phyloP scores from a whole-genome alignment of 92 coral and sea anemone genomes.

The Bergia puertoricense region DNA sequence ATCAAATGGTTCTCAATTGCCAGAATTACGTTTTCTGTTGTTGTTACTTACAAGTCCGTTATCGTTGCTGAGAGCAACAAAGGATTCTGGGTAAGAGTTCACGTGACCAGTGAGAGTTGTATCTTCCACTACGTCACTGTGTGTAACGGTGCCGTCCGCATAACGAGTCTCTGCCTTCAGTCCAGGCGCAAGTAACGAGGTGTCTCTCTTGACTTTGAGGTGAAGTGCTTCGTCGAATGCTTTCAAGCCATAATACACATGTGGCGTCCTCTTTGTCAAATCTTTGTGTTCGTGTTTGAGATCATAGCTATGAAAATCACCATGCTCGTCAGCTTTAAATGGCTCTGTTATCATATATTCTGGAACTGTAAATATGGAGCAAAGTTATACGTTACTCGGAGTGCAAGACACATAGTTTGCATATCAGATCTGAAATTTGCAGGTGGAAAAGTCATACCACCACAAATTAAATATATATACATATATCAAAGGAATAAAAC shows the following conservation, averaged over 20 bases:
- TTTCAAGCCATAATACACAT: constrained; percentile 12
- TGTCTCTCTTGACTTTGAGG: constrained; percentile 9
- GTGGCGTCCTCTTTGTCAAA: not conserved
- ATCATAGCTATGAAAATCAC: constrained; percentile 17
- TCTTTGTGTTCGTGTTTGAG: constrained; percentile 19
- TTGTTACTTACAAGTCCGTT: constrained; percentile 30
- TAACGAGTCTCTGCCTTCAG: constrained; percentile 7
- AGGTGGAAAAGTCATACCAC: too few species aligned
- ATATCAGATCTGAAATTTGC: too few species aligned
- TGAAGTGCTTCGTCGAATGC: constrained; percentile 19
- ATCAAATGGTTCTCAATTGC: not conserved
- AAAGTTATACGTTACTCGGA: too few species aligned
- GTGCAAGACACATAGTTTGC: too few species aligned
- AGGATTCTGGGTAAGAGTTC: constrained; percentile 8
- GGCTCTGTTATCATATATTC: constrained; percentile 34
- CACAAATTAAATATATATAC: too few species aligned
- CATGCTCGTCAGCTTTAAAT: constrained; percentile 24
- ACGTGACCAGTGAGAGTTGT: constrained; percentile 23
- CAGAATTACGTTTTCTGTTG: too few species aligned
- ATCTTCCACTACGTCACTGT: constrained; percentile 2
- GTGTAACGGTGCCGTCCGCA: constrained; percentile 2
- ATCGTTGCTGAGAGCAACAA: constrained; percentile 21
- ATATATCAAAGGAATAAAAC: too few species aligned
- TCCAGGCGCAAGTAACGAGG: not conserved
- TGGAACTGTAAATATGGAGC: constrained; percentile 13